phyloP scores from a whole-genome alignment of 2,888 invertebrate genomes.

The Epinotia nisella region DNA sequence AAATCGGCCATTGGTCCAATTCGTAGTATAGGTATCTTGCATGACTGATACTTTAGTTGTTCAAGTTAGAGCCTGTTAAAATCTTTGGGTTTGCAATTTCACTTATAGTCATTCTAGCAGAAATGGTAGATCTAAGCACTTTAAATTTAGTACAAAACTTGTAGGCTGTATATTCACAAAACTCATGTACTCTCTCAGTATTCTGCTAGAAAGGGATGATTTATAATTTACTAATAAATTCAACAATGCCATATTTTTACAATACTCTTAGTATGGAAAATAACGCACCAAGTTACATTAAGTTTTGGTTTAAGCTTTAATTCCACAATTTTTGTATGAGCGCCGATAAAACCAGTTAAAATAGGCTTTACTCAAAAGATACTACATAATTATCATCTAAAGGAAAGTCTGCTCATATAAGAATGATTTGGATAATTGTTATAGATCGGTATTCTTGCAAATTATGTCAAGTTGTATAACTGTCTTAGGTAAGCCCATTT shows the following conservation, averaged over 20 bases:
- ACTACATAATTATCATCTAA: not conserved
- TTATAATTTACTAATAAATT: not conserved
- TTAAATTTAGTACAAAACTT: not conserved
- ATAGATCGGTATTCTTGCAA: not conserved
- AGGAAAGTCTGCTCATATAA: not conserved
- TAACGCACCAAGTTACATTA: not conserved
- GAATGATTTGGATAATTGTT: not conserved
- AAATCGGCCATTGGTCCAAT: not conserved
- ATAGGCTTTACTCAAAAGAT: not conserved
- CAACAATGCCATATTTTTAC: slow-evolving; percentile 1
- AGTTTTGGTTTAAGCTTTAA: slow-evolving; percentile 22
- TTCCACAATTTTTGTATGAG: slow-evolving; percentile 1
- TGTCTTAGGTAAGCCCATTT: not conserved
- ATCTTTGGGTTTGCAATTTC: not conserved
- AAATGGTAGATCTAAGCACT: not conserved
- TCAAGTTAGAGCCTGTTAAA: not conserved
- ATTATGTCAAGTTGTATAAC: no score
- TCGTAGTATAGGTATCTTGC: not conserved
- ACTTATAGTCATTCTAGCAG: not conserved
- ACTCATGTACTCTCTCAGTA: no score
- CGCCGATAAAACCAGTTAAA: not conserved
- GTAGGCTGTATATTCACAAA: not conserved
- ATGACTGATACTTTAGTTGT: not conserved
- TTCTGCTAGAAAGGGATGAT: no score
- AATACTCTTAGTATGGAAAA: not conserved